Percentiles rank a stretch among this genome's conserved stretches.
Evolutionary conservation across 2,113 vertebrate genomes (phyloP).

Genomic region (Percopsis transmontana): DNA sequence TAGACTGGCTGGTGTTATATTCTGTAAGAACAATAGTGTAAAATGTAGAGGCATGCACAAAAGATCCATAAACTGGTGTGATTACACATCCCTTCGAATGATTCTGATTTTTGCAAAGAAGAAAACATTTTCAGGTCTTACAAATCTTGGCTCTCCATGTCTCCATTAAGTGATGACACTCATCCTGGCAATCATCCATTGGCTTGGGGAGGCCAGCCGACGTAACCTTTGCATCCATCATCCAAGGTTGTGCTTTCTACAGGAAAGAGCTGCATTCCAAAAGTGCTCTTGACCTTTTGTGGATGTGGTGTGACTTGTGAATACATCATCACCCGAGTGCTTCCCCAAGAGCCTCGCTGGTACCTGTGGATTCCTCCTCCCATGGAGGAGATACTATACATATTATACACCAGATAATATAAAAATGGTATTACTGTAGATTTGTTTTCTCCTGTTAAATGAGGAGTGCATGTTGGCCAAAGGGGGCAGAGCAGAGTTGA

Average conservation of each 20-base stretch:
- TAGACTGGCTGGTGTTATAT: too few species aligned
- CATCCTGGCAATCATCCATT: background rate
- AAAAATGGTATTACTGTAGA: too few species aligned
- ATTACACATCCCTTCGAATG: too few species aligned
- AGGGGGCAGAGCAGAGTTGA: too few species aligned
- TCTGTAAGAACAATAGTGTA: too few species aligned
- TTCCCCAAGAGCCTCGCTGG: background rate
- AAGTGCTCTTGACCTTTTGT: slow-evolving; percentile 53
- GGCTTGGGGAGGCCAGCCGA: background rate
- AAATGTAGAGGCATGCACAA: too few species aligned
- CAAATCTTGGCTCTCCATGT: background rate
- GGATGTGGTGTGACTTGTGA: slow-evolving; percentile 33
- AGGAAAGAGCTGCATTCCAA: slow-evolving; percentile 35
- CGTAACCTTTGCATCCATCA: slow-evolving; percentile 37
- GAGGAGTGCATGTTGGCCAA: too few species aligned
- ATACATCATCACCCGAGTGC: slow-evolving; percentile 23
- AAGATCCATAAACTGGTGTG: background rate
- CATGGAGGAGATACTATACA: too few species aligned
- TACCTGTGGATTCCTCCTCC: slow-evolving; percentile 12
- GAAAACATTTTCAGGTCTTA: too few species aligned
- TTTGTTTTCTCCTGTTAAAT: too few species aligned
- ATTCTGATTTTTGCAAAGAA: too few species aligned
- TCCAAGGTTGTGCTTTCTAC: slow-evolving; percentile 35
- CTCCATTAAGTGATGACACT: background rate
- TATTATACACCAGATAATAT: too few species aligned